A percentile compares a stretch with the other conserved stretches of the same genome.
These are phyloP conservation scores for Parus major DNA, from an alignment of 2,113 vertebrate genomes.

Conservation along the genomic window DNA sequence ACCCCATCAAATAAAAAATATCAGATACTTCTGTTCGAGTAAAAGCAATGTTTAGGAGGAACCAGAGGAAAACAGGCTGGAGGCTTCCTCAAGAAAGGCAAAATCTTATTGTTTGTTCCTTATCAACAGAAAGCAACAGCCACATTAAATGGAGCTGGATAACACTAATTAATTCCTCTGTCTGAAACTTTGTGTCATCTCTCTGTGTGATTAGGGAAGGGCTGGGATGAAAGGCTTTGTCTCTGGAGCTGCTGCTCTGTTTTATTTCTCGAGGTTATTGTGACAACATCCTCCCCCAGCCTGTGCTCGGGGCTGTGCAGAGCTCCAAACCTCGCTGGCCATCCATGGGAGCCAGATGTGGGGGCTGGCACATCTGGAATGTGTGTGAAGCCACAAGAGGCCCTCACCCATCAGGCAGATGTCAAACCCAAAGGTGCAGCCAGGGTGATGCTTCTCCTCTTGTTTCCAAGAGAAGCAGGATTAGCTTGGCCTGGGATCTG, in stretches of 20 bases:
- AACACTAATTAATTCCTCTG: background rate
- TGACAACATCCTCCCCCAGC: background rate
- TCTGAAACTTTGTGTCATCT: background rate
- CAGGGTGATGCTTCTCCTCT: background rate
- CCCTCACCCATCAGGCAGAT: background rate
- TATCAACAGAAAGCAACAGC: background rate
- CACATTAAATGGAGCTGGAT: background rate
- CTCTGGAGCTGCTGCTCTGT: background rate
- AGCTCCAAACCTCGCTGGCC: background rate
- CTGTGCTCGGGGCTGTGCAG: background rate
- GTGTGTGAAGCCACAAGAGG: background rate
- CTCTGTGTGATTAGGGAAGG: background rate
- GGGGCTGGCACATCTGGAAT: background rate
- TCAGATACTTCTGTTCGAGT: background rate
- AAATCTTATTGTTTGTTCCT: background rate
- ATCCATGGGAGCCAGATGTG: fast-evolving
- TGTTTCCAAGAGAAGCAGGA: background rate
- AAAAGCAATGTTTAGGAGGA: background rate
- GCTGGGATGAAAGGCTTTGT: background rate
- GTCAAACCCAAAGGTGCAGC: background rate
- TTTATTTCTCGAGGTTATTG: background rate
- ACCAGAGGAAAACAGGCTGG: background rate
- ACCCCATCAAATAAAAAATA: background rate
- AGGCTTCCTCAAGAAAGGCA: background rate
- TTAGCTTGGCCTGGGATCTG: background rate